Evolutionary conservation across 2,888 invertebrate genomes (phyloP), one percentile per base, ranked within the genome.

Genomic region (Galeruca laticollis): DNA sequence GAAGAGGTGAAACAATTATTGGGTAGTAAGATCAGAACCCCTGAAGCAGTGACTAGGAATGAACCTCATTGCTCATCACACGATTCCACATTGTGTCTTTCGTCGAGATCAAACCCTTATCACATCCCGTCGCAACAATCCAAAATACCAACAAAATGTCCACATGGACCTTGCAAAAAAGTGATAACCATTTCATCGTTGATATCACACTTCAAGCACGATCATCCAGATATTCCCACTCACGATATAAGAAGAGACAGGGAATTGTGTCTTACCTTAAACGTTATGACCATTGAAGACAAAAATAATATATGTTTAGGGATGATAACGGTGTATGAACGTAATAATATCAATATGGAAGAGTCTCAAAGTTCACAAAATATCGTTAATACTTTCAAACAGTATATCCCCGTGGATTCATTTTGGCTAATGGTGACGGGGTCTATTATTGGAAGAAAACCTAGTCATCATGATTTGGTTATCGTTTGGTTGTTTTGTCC

Each of bases 371-470:
- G n/a, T n/a, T n/a, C n/a, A n/a, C n/a, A n/a, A 31, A 76, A 81
- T 6, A 78, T 79, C 62, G 69, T 78, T 21, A 69, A 75, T 37
- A 80, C 78, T 69, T 79, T 83, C 40, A 77, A 74, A 18, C 79
- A 80, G 59, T 79, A 77, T 63, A 70, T 82, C 3, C 82, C 83
- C 0, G 54, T 82, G 9, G 79, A 78, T 61, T 82, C 82, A 2
- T 84, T 85, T 71, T 85, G 85, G 84, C 70, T 85, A 35, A 84
- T 85, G 84, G 81, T 80, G 26, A 82, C 79, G 26, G 83, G 82
- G 13, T 82, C n/a, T n/a, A n/a, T 84, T 2, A 40, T 60, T 8
- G 79, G 81, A 60, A 72, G 71, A 40, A 76, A 74, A 43, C 67
- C 71, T 1, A 76, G 6, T 26, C 4, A 26, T 1, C 4, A 26